Evolutionary conservation across 1,140 invertebrate species (phyloP).

Genomic region (Copidosoma floridanum): DNA sequence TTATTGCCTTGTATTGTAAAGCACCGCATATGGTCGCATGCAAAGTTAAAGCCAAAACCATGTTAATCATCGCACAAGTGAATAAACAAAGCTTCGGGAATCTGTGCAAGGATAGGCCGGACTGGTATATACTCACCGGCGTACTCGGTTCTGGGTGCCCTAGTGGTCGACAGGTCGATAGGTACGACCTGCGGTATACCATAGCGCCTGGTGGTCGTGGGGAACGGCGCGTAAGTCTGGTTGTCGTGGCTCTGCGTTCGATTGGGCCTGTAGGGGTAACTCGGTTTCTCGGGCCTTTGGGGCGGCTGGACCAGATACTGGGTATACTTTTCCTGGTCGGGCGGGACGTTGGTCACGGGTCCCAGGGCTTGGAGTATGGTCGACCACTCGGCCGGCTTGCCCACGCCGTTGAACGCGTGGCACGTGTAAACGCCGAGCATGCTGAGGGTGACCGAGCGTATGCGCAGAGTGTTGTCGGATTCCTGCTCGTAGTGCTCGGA

Average conservation of each 20-base stretch:
- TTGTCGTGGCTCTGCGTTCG: constrained; percentile 42
- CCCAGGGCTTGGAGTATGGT: constrained; percentile 70
- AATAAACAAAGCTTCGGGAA: no score
- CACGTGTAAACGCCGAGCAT: constrained; percentile 83
- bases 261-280: constrained; percentile 54
- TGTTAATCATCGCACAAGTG: no score
- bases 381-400: constrained; percentile 72
- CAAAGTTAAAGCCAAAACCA: not conserved
- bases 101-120: no score
- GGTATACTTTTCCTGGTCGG: constrained; percentile 56
- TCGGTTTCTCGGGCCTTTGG: constrained; percentile 40
- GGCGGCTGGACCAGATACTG: constrained; percentile 60
- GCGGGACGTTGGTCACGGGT: constrained; percentile 58
- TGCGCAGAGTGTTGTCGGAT: constrained; percentile 71
- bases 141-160: not conserved
- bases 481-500: constrained; percentile 72
- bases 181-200: constrained; percentile 39
- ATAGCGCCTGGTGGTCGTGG: constrained; percentile 30
- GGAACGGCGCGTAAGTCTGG: constrained; percentile 37
- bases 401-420: constrained; percentile 81
- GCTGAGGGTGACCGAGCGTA: constrained; percentile 67
- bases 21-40: no score
- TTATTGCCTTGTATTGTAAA: no score
- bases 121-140: constrained; percentile 18
- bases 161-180: constrained; percentile 31